phyloP scores from a whole-genome alignment of 2,113 vertebrate genomes.

The Erythrolamprus reginae region DNA sequence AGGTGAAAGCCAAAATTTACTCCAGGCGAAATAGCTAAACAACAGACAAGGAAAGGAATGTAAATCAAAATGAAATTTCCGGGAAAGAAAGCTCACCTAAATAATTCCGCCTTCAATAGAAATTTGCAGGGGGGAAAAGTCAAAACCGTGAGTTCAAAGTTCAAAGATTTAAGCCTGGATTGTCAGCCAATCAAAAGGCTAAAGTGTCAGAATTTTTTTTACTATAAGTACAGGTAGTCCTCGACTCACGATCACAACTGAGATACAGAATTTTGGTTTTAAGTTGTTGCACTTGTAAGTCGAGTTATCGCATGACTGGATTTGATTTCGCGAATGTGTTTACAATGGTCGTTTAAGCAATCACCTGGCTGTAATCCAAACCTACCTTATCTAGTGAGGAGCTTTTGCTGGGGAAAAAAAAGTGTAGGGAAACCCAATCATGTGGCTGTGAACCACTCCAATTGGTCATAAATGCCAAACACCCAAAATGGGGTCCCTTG shows the following conservation, averaged over 20 bases:
- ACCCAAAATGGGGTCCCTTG: too few relatives aligned
- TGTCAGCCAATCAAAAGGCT: not conserved
- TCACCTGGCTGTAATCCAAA: not conserved
- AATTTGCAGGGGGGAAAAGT: not conserved
- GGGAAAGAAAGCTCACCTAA: not conserved
- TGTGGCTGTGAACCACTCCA: too few relatives aligned
- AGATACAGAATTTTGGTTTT: not conserved
- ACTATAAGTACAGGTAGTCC: not conserved
- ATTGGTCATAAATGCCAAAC: too few relatives aligned
- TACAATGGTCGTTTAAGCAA: not conserved
- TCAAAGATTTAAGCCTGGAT: not conserved
- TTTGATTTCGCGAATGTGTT: not conserved
- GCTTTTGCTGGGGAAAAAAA: not conserved
- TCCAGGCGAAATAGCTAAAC: not conserved
- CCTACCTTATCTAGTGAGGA: not conserved
- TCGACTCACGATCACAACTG: not conserved
- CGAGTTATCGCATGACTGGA: not conserved
- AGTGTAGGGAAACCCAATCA: too few relatives aligned
- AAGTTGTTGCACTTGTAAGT: not conserved
- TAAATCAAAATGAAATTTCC: not conserved
- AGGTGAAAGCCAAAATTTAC: not conserved
- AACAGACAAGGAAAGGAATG: not conserved
- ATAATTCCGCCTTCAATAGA: not conserved
- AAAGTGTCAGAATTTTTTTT: not conserved
- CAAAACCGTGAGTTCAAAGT: not conserved